Evolutionary conservation across 1,140 invertebrate genomes (phyloP).

Genomic region (Bathynomus jamesi): DNA sequence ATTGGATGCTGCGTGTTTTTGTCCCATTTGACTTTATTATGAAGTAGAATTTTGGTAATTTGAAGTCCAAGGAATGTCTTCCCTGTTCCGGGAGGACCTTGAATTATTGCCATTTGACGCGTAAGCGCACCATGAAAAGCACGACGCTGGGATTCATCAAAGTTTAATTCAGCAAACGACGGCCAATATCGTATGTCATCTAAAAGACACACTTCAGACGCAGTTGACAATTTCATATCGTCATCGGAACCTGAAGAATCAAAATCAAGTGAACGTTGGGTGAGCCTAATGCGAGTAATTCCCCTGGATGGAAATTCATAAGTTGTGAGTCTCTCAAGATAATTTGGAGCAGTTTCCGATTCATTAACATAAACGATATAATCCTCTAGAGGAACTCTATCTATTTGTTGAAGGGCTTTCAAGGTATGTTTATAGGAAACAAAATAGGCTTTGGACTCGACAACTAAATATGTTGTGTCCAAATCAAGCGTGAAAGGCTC

Average conservation of each 20-base stretch:
- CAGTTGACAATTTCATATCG: no score
- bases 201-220: background rate
- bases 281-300: background rate
- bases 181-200: slow-evolving; percentile 11
- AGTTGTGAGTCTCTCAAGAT: slow-evolving; percentile 17
- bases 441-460: slow-evolving; percentile 48
- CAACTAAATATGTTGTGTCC: slow-evolving; percentile 38
- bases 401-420: slow-evolving; percentile 41
- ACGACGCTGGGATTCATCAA: slow-evolving; percentile 44
- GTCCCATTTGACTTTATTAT: slow-evolving; percentile 38
- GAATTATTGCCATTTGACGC: slow-evolving; percentile 57
- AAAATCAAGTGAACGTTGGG: slow-evolving; percentile 40
- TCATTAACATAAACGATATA: slow-evolving; percentile 38
- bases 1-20: slow-evolving; percentile 54
- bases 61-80: slow-evolving; percentile 68
- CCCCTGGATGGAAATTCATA: slow-evolving; percentile 12
- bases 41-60: slow-evolving; percentile 53
- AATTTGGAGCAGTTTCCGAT: slow-evolving; percentile 13
- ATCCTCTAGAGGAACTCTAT: slow-evolving; percentile 43
- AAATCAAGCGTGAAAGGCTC: slow-evolving; percentile 39
- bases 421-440: slow-evolving; percentile 48
- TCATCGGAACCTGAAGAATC: no score
- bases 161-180: background rate
- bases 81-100: slow-evolving; percentile 69
- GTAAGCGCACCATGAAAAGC: slow-evolving; percentile 47